A percentile compares a stretch with the other conserved stretches of the same genome.
These are phyloP conservation scores for Scomber japonicus DNA, from an alignment of 2,113 vertebrate genomes.

Conservation along the genomic window DNA sequence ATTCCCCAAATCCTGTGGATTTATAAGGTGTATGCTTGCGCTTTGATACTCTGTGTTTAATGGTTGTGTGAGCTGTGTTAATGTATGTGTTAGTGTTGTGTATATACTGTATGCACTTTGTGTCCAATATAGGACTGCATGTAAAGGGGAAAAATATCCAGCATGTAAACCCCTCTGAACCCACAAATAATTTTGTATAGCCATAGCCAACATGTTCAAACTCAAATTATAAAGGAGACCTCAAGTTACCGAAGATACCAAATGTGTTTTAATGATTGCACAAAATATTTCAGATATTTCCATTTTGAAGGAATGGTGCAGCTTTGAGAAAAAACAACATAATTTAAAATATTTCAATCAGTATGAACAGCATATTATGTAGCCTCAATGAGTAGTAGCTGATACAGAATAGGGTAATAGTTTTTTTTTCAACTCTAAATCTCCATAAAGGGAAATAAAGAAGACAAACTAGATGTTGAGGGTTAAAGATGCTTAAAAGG, in stretches of 20 bases:
- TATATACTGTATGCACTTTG: conserved; percentile 10
- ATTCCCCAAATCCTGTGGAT: conserved; percentile 67
- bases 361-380: neutral
- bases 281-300: too few relatives aligned
- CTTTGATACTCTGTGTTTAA: conserved; percentile 52
- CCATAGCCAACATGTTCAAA: neutral
- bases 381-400: neutral
- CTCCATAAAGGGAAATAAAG: neutral
- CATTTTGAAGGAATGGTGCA: too few relatives aligned
- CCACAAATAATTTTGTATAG: too few relatives aligned
- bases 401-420: neutral
- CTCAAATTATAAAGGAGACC: neutral
- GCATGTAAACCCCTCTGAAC: too few relatives aligned
- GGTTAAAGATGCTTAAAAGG: neutral
- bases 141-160: too few relatives aligned
- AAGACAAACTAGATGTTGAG: too few relatives aligned
- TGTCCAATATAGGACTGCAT: neutral
- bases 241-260: conserved; percentile 4
- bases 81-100: neutral
- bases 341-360: neutral
- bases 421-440: neutral
- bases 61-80: conserved; percentile 9
- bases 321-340: too few relatives aligned
- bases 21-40: conserved; percentile 47
- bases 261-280: too few relatives aligned